phyloP scores from a whole-genome alignment of 2,797 vertebrate species.

The Sebastes paucispinis region DNA sequence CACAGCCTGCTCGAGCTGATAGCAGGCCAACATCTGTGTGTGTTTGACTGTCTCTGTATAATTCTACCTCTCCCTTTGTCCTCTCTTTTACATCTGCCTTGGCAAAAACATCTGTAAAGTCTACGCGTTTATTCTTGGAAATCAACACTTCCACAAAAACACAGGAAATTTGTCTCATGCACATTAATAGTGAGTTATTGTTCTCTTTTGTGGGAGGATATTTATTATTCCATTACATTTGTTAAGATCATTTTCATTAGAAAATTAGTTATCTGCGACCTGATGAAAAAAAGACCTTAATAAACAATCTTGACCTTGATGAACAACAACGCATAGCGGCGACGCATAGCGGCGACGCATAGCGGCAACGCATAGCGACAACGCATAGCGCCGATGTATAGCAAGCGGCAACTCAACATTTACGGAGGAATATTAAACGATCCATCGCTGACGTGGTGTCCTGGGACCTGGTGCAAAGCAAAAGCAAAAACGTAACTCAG shows the following conservation, averaged over 20 bases:
- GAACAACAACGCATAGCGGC: too few relatives aligned
- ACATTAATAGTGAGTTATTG: slow-evolving; percentile 6
- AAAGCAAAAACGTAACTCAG: neutral
- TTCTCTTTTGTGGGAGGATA: neutral
- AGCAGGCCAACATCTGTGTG: slow-evolving; percentile 58
- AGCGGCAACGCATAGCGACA: too few relatives aligned
- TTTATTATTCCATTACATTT: neutral
- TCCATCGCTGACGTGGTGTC: too few relatives aligned
- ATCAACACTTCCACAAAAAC: slow-evolving; percentile 20
- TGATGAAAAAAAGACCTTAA: neutral
- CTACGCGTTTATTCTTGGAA: slow-evolving; percentile 12
- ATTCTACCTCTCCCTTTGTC: slow-evolving; percentile 22
- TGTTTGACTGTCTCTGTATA: slow-evolving; percentile 16
- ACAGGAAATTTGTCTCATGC: neutral
- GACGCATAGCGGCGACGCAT: too few relatives aligned
- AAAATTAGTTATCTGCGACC: neutral
- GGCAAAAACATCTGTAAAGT: slow-evolving; percentile 26
- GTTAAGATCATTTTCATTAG: neutral
- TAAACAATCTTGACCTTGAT: too few relatives aligned
- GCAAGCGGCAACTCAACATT: too few relatives aligned
- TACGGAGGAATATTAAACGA: too few relatives aligned
- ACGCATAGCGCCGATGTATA: too few relatives aligned
- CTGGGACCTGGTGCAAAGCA: too few relatives aligned
- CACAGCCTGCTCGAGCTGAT: slow-evolving; percentile 61
- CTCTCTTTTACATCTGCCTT: slow-evolving; percentile 82